Evolutionary conservation across 2,797 vertebrate species (phyloP), one percentile per base, ranked within the genome.

Genomic region (Eupleurogrammus muticus): DNA sequence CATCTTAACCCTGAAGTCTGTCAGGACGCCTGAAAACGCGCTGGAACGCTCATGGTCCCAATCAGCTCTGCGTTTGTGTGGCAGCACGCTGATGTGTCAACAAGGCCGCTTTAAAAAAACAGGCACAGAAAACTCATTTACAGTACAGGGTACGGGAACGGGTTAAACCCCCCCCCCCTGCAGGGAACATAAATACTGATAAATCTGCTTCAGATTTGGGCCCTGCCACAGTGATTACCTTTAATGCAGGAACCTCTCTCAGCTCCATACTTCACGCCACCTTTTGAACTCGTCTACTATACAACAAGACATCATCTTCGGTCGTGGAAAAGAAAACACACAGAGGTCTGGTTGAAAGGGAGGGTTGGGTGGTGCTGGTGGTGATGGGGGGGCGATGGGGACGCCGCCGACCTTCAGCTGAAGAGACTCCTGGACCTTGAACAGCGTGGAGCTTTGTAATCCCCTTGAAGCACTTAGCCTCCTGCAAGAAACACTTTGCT

Each of bases 1-100:
- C 97, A 99, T 99, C 98, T 99, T 97, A 98, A 96, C 94, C 91
- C 96, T 94, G 94, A 92, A 96, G 97, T 95, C 96, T 98, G 97
- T 99, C 97, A 97, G 95, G 95, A 94, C 66, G 77, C 92, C 96
- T 96, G 94, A 97, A 97, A n/a, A 96, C 94, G 94, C 94, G 88
- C 94, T 95, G 93, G 91, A 95, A 92, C 93, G 92, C 90, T 93
- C 93, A 91, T 77, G 84, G 92, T 93, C 94, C 95, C 94, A 94
- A 93, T 95, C 90, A 92, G 86, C 92, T 89, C 95, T 93, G 95
- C 64, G 47, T 81, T 90, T 81, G 95, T 95, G 95, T 95, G 95
- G 95, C 95, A 93, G 95, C 94, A 94, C 89, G 93, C 86, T 95
- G 96, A 96, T 95, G 96, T 96, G 96, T 97, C 96, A 97, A 96